Conservation (phyloP, 2,797 vertebrate species). For the Characodon lateralis region DNA sequence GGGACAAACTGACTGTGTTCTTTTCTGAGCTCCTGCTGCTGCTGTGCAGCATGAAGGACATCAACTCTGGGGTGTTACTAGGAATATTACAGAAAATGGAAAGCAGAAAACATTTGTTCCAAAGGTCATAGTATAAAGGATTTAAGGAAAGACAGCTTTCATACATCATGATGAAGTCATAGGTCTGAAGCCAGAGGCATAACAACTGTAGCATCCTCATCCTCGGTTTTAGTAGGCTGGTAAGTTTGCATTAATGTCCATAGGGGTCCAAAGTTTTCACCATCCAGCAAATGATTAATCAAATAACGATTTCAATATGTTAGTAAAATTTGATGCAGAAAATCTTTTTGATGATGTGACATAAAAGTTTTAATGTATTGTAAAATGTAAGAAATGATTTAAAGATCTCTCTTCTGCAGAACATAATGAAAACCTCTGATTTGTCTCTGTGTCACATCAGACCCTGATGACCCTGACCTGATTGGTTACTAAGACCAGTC, state of each 20-base stretch:
- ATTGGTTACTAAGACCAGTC: neutral
- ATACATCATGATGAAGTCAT: neutral
- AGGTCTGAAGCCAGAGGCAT: neutral
- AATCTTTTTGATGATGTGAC: neutral
- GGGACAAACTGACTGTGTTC: conserved; percentile 15
- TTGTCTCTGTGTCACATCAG: too few species aligned
- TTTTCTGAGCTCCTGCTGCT: neutral
- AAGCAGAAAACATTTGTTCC: neutral
- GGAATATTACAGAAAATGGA: neutral
- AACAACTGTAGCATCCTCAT: neutral
- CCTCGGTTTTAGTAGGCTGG: neutral
- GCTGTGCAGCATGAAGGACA: neutral
- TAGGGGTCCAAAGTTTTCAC: neutral
- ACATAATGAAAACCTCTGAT: neutral
- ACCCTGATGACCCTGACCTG: too few species aligned
- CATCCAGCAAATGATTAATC: neutral
- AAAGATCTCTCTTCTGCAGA: neutral
- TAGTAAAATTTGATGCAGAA: neutral
- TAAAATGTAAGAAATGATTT: too few species aligned
- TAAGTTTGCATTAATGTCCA: neutral
- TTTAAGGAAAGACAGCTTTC: neutral
- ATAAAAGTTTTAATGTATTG: neutral
- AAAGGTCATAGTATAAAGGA: neutral
- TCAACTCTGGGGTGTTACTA: neutral
- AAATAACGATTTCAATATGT: neutral